Percentiles rank a stretch among this genome's conserved stretches.
phyloP scores from a whole-genome alignment of 1,140 invertebrate species.

The Ceratosolen fusciceps region DNA sequence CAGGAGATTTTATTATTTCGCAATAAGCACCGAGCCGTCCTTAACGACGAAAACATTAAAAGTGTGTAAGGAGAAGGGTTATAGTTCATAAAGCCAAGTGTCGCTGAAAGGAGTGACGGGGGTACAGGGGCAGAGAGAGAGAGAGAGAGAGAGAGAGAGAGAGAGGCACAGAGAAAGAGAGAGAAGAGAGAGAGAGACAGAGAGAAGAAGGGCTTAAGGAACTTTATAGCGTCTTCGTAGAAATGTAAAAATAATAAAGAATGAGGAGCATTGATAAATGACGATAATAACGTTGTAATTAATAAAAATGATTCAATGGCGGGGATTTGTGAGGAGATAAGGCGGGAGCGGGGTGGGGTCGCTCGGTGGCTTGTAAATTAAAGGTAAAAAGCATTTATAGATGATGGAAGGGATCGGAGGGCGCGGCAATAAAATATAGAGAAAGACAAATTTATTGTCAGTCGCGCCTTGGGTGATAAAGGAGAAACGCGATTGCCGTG shows the following conservation, averaged over 20 bases:
- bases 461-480: slow-evolving; percentile 27
- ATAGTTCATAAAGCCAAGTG: no score
- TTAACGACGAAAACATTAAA: no score
- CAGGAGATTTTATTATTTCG: no score
- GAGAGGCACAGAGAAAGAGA: no score
- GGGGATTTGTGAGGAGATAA: background rate
- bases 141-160: no score
- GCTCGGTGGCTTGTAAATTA: background rate
- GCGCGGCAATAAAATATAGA: slow-evolving; percentile 21
- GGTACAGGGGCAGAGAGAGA: background rate
- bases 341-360: no score
- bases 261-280: background rate
- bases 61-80: no score
- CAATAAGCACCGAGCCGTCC: no score
- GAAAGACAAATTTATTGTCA: slow-evolving; percentile 36
- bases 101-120: background rate
- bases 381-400: background rate
- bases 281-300: background rate
- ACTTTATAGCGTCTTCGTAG: no score
- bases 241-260: background rate
- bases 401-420: background rate
- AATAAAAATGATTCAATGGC: background rate
- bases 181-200: no score
- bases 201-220: background rate
- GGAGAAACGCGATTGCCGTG: slow-evolving; percentile 8